phyloP scores from a whole-genome alignment of 1,140 invertebrate species.

The Drosophila watanabei region DNA sequence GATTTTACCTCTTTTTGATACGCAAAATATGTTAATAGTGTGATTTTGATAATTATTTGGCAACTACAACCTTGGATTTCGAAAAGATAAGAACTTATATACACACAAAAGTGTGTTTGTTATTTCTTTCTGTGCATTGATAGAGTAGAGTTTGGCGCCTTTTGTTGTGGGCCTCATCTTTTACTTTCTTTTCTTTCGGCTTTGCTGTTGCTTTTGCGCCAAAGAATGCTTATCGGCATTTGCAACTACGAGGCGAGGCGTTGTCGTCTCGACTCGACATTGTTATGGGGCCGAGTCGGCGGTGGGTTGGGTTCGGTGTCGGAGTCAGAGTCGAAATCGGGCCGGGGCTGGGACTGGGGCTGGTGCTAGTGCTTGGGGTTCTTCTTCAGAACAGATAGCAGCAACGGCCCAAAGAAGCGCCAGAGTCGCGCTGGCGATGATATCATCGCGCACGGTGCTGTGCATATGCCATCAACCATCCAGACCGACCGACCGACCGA shows the following conservation, averaged over 20 bases:
- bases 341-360: no score
- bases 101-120: neutral
- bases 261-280: constrained; percentile 39
- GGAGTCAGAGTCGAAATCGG: constrained; percentile 6
- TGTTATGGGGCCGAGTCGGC: constrained; percentile 54
- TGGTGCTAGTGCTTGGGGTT: constrained; percentile 16
- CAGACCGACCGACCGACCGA: constrained; percentile 3
- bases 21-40: constrained; percentile 5
- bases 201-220: constrained; percentile 29
- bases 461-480: constrained; percentile 35
- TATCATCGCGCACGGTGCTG: constrained; percentile 65
- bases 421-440: constrained; percentile 63
- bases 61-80: constrained; percentile 1
- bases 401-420: constrained; percentile 54
- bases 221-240: constrained; percentile 79
- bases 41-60: constrained; percentile 1
- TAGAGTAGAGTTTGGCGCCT: constrained; percentile 27
- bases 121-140: constrained; percentile 30
- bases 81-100: constrained; percentile 6
- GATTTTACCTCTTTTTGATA: constrained; percentile 4
- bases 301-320: constrained; percentile 45
- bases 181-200: constrained; percentile 52
- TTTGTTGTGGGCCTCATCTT: constrained; percentile 29
- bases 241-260: constrained; percentile 52
- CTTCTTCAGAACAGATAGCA: constrained; percentile 55